These are phyloP conservation scores for Asarcornis scutulata DNA, from an alignment of 2,113 vertebrate species.

Conservation along the genomic window DNA sequence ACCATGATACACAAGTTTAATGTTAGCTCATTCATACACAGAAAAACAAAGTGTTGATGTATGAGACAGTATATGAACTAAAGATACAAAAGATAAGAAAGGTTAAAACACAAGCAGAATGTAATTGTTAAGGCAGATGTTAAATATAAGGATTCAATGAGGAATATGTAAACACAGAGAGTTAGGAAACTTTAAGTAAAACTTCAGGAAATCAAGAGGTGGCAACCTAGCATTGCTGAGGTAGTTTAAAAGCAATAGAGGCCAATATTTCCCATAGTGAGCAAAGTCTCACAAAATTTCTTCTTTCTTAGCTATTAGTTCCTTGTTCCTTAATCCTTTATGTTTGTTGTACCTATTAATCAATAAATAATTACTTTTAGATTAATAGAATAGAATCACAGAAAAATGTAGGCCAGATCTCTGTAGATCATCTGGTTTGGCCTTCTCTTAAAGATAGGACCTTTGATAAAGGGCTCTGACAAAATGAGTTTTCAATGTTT, in stretches of 20 bases:
- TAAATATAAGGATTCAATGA: neutral
- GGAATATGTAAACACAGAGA: neutral
- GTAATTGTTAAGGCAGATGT: neutral
- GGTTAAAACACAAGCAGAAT: neutral
- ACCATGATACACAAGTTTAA: neutral
- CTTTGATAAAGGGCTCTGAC: neutral
- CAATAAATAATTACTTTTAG: neutral
- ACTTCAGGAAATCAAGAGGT: neutral
- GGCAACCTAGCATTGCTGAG: fast-evolving
- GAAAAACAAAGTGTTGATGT: neutral
- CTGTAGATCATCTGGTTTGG: neutral
- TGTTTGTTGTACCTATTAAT: neutral
- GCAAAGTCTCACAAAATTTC: neutral
- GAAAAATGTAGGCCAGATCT: neutral
- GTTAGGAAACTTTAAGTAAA: neutral
- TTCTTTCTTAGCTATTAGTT: neutral
- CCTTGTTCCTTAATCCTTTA: neutral
- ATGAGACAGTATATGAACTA: neutral
- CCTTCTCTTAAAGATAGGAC: neutral
- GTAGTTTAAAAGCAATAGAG: neutral
- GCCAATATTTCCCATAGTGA: fast-evolving
- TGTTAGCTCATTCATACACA: neutral
- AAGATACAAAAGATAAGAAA: neutral
- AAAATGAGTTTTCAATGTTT: neutral
- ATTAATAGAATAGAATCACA: neutral